Evolutionary conservation across 2,888 invertebrate genomes (phyloP).

Genomic region (Agonopterix heracliana): DNA sequence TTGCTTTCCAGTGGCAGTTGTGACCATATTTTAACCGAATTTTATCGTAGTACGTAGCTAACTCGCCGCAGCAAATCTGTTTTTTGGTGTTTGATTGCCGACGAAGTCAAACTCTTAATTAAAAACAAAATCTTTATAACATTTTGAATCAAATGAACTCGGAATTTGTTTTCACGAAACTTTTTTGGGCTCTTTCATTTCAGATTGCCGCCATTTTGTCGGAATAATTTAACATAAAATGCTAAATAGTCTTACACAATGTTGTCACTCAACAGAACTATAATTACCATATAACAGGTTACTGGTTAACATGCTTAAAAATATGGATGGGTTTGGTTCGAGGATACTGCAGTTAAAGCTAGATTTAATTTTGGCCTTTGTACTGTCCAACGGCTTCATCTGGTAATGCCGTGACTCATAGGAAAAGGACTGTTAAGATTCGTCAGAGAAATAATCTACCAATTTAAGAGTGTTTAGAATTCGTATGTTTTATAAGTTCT

Average conservation of each 20-base stretch:
- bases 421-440: constrained; percentile 58
- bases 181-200: too few relatives aligned
- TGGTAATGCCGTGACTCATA: constrained; percentile 23
- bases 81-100: background rate
- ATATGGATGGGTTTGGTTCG: constrained; percentile 6
- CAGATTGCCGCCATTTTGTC: too few relatives aligned
- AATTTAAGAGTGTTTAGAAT: constrained; percentile 1
- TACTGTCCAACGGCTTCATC: constrained; percentile 38
- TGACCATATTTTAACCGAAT: constrained; percentile 9
- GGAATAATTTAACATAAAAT: too few relatives aligned
- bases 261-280: too few relatives aligned
- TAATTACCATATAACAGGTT: too few relatives aligned
- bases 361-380: constrained; percentile 48
- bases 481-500: too few relatives aligned
- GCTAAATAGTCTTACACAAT: too few relatives aligned
- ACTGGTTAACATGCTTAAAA: too few relatives aligned
- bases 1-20: constrained; percentile 9
- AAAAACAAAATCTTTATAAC: constrained; percentile 4
- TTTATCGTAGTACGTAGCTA: background rate
- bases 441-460: constrained; percentile 43
- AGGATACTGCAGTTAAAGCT: constrained; percentile 48
- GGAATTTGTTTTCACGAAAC: too few relatives aligned
- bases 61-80: background rate
- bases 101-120: constrained; percentile 6
- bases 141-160: too few relatives aligned